Evolutionary conservation across 1,140 invertebrate genomes (phyloP).

Genomic region (Xylocopa sonorina): DNA sequence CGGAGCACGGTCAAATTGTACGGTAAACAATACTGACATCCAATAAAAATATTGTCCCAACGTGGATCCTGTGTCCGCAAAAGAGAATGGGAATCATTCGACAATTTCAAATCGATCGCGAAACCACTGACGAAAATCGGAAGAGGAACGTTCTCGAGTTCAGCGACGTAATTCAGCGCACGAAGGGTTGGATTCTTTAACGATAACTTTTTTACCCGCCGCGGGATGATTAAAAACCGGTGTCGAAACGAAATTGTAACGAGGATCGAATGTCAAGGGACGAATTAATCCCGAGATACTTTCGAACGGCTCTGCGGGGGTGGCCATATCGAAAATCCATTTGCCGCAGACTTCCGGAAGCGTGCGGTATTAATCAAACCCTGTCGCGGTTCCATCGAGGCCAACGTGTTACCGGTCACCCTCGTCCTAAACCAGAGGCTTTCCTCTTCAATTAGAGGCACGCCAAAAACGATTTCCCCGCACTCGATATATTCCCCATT

Average conservation of each 20-base stretch:
- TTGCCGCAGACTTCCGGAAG: slow-evolving; percentile 30
- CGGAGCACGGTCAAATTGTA: background rate
- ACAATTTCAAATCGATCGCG: no score
- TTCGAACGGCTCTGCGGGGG: background rate
- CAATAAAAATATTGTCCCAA: background rate
- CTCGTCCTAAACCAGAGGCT: background rate
- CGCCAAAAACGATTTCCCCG: background rate
- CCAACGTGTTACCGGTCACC: slow-evolving; percentile 6
- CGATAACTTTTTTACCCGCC: no score
- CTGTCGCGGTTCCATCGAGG: slow-evolving; percentile 2
- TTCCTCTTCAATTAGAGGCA: slow-evolving; percentile 23
- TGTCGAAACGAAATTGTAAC: background rate
- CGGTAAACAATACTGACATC: background rate
- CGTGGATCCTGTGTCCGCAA: no score
- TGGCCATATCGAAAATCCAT: slow-evolving; percentile 39
- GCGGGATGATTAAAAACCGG: background rate
- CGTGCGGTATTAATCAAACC: slow-evolving; percentile 38
- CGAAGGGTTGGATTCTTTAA: no score
- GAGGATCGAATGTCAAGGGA: background rate
- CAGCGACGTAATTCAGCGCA: no score
- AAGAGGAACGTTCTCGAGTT: no score
- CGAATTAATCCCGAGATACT: slow-evolving; percentile 21
- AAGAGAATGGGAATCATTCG: no score
- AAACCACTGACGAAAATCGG: no score
- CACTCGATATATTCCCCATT: background rate